Conservation (phyloP, 2,797 vertebrate genomes). For the Lophotriccus pileatus region DNA sequence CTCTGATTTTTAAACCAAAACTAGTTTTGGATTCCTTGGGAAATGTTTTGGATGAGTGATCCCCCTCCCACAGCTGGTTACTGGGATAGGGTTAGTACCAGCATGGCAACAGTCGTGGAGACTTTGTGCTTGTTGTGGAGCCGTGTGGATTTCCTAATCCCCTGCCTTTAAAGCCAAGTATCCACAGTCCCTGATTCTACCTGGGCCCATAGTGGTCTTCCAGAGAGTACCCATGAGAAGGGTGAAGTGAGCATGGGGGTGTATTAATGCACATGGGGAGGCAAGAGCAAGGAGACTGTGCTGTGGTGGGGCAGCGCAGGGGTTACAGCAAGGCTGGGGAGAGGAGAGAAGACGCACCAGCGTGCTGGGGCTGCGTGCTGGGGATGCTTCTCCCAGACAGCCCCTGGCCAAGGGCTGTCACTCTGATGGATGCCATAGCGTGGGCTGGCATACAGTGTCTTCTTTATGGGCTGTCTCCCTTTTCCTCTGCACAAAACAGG, state of each 20-base stretch:
- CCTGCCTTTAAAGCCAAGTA: neutral
- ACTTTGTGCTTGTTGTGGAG: neutral
- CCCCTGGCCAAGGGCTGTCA: neutral
- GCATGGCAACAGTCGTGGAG: fast-evolving
- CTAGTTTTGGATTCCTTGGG: neutral
- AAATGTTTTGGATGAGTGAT: neutral
- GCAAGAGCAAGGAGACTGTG: neutral
- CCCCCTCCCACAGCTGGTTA: neutral
- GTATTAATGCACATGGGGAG: neutral
- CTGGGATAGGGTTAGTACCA: neutral
- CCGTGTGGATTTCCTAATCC: neutral
- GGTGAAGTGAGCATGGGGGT: fast-evolving
- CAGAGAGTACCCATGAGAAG: neutral
- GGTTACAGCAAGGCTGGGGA: neutral
- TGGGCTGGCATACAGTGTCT: neutral
- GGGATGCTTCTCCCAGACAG: neutral
- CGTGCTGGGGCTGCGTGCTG: fast-evolving
- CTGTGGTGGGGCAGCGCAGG: neutral
- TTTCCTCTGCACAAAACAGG: neutral
- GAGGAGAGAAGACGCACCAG: neutral
- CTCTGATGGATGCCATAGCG: neutral
- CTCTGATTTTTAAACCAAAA: neutral
- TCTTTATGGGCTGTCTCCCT: neutral
- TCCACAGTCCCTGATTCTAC: neutral
- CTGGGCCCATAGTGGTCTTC: neutral